Base-by-base conservation (phyloP, 2,888 invertebrate genomes). In the Fissipunctia ypsillon region DNA sequence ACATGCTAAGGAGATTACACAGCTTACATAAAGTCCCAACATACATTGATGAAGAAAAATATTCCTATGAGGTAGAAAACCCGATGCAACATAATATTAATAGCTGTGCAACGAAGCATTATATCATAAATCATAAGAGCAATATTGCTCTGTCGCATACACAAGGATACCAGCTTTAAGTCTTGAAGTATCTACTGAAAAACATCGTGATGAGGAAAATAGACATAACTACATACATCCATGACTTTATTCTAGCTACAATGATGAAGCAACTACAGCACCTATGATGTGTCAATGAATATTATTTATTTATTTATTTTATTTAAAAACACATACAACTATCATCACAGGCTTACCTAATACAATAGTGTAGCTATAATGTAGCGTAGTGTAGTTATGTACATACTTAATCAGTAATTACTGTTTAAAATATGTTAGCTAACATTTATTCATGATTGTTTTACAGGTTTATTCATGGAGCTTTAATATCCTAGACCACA, bases 151-250 rank as follows among this genome's bases (percentile, higher is more conserved):
- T 48, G 12, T 69, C 69, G 31, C 59, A 22, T 48, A 48, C 56
- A 56, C 64, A 61, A 69, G 70, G 65, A 73, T 73, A 70, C 60
- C 35, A 70, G 73, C 81, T 85, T 75, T 65, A 70, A 60, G 48
- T 66, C 54, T 69, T 63, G 56, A 71, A 70, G 19, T 56, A 56
- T 16, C n/a, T 50, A 52, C 71, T 74, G 82, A 77, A 84, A 83
- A 70, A 69, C n/a, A 71, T 63, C 72, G 65, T 74, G 71, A 84
- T 69, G 69, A 83, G 77, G 84, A 84, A 77, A 81, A 81, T 54
- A 61, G n/a, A 70, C 12, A 28, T 19, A 68, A 52, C 35, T 10
- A 52, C 28, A 68, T 10, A 52, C 28, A 68, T 60, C 14, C 25
- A 72, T 74, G 60, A 70, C 65, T 78, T 68, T 41, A 81, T 76